Conservation (phyloP, 2,113 vertebrate genomes). For the Erythrocercus mccallii region DNA sequence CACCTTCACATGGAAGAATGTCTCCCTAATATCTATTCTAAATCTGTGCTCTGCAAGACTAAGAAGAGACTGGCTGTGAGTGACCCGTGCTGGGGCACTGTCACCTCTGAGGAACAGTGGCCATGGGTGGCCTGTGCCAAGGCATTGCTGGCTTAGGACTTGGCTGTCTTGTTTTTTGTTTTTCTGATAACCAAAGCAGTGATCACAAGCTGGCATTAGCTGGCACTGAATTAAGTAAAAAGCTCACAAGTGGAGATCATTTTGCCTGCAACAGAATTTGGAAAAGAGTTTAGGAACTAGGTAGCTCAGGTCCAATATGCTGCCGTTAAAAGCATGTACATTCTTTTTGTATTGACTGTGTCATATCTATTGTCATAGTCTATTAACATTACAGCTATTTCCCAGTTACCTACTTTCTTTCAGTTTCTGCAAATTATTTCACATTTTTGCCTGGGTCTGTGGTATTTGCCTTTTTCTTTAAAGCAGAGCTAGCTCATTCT, state of each 20-base stretch:
- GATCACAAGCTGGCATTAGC: neutral
- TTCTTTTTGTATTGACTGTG: neutral
- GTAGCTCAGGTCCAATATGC: neutral
- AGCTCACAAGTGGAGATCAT: neutral
- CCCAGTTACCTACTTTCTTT: neutral
- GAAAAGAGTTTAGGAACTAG: neutral
- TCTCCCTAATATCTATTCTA: neutral
- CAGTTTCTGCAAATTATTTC: neutral
- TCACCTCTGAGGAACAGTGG: neutral
- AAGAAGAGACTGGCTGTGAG: rapidly evolving
- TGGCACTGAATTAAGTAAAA: neutral
- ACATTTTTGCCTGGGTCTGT: neutral
- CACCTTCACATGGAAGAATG: neutral
- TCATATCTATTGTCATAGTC: too few species aligned
- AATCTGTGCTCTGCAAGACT: rapidly evolving
- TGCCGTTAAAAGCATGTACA: neutral
- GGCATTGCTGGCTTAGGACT: neutral
- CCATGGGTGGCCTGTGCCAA: neutral
- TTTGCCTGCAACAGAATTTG: neutral
- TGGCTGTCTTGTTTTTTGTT: neutral
- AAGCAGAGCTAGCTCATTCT: neutral
- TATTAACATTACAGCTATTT: neutral
- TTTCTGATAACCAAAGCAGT: neutral
- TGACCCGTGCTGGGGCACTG: rapidly evolving
- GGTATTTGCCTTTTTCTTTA: neutral